Conservation (phyloP, 2,888 invertebrate genomes). For the Mesoligia furuncula region DNA sequence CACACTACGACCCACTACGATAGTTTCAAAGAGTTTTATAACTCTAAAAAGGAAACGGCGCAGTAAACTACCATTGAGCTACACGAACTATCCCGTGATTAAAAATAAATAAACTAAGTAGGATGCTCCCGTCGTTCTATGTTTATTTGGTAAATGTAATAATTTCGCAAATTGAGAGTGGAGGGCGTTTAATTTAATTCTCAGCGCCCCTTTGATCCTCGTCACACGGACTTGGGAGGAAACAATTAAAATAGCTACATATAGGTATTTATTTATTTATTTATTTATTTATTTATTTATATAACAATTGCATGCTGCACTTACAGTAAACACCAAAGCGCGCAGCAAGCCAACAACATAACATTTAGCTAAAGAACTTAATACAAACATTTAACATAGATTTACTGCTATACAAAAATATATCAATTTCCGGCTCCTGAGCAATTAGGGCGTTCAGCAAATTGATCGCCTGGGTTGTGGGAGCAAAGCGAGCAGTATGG, state of each 20-base stretch:
- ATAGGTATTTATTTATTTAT: no score
- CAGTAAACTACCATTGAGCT: constrained; percentile 12
- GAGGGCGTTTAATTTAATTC: constrained; percentile 60
- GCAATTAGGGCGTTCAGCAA: no score
- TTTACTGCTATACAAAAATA: no score
- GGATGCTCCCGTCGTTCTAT: constrained; percentile 13
- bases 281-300: no score
- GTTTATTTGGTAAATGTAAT: constrained; percentile 54
- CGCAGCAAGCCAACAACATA: no score
- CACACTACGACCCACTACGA: constrained; percentile 18
- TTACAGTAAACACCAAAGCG: no score
- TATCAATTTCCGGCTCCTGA: no score
- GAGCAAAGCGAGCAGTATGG: no score
- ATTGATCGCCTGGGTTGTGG: no score
- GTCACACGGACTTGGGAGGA: constrained; percentile 25
- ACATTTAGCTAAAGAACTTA: no score
- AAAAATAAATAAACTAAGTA: constrained; percentile 54
- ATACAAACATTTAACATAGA: no score
- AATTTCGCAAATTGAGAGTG: constrained; percentile 53
- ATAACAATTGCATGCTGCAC: no score
- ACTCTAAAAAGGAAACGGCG: constrained; percentile 20
- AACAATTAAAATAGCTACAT: constrained; percentile 8
- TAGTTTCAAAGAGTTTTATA: constrained; percentile 40
- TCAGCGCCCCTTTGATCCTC: constrained; percentile 47
- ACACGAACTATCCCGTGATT: constrained; percentile 43